A percentile compares a stretch with the other conserved stretches of the same genome.
These are phyloP conservation scores for Stenotaenia linearis DNA, from an alignment of 2,888 invertebrate genomes.

Conservation along the genomic window DNA sequence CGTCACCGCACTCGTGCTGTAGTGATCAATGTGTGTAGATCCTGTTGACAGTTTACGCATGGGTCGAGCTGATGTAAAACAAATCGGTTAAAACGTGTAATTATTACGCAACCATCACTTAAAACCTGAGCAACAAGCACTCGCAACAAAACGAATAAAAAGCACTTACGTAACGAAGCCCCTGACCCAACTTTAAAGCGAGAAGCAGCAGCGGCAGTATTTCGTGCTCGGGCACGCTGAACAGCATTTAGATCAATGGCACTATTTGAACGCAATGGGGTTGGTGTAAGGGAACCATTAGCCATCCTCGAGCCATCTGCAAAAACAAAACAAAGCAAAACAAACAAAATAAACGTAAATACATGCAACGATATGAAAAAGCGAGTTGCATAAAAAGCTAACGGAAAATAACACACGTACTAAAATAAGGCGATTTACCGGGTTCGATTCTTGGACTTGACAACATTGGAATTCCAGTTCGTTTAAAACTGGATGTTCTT, in stretches of 20 bases:
- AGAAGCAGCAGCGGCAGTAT: slow-evolving; percentile 73
- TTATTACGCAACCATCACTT: neutral
- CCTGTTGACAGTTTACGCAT: slow-evolving; percentile 51
- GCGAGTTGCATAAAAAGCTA: slow-evolving; percentile 1
- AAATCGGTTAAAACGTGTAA: neutral
- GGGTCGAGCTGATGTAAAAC: slow-evolving; percentile 56
- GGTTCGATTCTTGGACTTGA: slow-evolving; percentile 37
- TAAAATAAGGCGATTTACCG: slow-evolving; percentile 33
- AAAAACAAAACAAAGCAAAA: neutral
- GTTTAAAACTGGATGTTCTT: slow-evolving; percentile 31
- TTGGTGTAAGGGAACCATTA: slow-evolving; percentile 40
- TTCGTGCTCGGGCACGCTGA: slow-evolving; percentile 70
- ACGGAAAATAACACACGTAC: neutral
- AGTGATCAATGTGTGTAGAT: slow-evolving; percentile 5
- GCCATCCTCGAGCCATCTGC: slow-evolving; percentile 30
- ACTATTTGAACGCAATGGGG: slow-evolving; percentile 67
- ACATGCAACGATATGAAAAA: neutral
- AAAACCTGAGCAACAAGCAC: neutral
- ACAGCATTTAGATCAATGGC: slow-evolving; percentile 90
- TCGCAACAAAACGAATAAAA: neutral
- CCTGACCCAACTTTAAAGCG: slow-evolving; percentile 65
- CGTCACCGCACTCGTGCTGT: slow-evolving; percentile 50
- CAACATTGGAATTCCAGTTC: slow-evolving; percentile 38
- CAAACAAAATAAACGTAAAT: slow-evolving; percentile 3
- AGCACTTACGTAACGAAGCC: slow-evolving; percentile 66